A percentile compares a stretch with the other conserved stretches of the same genome.
These are phyloP conservation scores for Choloepus didactylus DNA, from an alignment of 2,797 vertebrate genomes.

Conservation along the genomic window DNA sequence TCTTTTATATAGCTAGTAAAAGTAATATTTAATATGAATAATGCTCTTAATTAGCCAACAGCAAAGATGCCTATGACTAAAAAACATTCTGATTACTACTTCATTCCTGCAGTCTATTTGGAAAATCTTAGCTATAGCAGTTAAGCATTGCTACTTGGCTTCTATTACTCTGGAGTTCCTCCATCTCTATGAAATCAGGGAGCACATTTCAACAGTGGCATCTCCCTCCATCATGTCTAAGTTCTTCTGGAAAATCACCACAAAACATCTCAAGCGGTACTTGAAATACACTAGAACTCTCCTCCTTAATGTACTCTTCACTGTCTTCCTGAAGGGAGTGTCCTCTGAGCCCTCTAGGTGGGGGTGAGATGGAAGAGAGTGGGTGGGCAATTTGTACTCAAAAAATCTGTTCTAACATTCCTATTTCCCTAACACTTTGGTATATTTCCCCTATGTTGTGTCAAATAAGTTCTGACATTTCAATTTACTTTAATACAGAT, in stretches of 20 bases:
- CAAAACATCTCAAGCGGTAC: background rate
- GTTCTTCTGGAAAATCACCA: background rate
- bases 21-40: background rate
- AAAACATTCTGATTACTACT: background rate
- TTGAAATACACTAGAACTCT: background rate
- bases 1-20: background rate
- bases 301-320: background rate
- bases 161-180: background rate
- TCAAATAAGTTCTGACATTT: background rate
- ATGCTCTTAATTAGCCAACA: background rate
- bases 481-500: background rate
- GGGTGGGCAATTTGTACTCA: fast-evolving
- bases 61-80: background rate
- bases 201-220: background rate
- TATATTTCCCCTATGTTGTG: background rate
- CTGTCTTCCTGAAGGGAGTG: fast-evolving
- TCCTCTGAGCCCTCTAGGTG: background rate
- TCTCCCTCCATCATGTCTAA: background rate
- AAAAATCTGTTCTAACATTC: background rate
- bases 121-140: background rate
- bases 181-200: background rate
- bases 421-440: background rate
- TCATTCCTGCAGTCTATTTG: background rate
- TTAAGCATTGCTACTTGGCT: background rate
- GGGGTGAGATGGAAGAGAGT: background rate